Percentiles rank a stretch among this genome's conserved stretches.
These are phyloP conservation scores for Prionchulus punctatus DNA, from an alignment of 2,888 invertebrate species.

Conservation along the genomic window DNA sequence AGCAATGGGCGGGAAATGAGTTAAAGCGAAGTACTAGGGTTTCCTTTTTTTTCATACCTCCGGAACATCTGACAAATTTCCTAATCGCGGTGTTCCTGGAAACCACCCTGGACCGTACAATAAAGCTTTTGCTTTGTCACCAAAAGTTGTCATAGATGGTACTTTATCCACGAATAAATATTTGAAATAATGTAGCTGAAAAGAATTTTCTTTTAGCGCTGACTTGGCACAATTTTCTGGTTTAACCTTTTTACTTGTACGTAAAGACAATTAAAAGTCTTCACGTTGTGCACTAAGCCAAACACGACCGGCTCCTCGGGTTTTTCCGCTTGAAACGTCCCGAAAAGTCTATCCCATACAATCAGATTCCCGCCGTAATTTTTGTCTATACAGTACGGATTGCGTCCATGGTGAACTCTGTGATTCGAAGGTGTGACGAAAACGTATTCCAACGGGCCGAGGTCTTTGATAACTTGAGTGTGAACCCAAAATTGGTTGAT, in stretches of 20 bases:
- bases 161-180: slow-evolving; percentile 49
- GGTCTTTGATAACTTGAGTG: slow-evolving; percentile 56
- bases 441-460: slow-evolving; percentile 69
- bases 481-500: slow-evolving; percentile 88
- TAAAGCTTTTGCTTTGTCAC: slow-evolving; percentile 51
- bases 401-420: slow-evolving; percentile 51
- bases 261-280: slow-evolving; percentile 59
- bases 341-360: slow-evolving; percentile 51
- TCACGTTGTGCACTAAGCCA: slow-evolving; percentile 62
- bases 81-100: slow-evolving; percentile 58
- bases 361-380: slow-evolving; percentile 81
- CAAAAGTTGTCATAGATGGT: slow-evolving; percentile 43
- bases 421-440: slow-evolving; percentile 80
- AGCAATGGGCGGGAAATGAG: too few species aligned
- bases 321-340: slow-evolving; percentile 58
- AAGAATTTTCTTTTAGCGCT: too few species aligned
- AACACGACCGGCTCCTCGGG: slow-evolving; percentile 57
- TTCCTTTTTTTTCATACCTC: slow-evolving; percentile 52
- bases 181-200: slow-evolving; percentile 55
- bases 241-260: too few species aligned
- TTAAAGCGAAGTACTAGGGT: too few species aligned
- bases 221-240: too few species aligned
- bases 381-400: slow-evolving; percentile 74
- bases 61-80: slow-evolving; percentile 55
- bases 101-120: slow-evolving; percentile 76